phyloP scores from a whole-genome alignment of 2,888 invertebrate genomes.

The Hesperia comma region DNA sequence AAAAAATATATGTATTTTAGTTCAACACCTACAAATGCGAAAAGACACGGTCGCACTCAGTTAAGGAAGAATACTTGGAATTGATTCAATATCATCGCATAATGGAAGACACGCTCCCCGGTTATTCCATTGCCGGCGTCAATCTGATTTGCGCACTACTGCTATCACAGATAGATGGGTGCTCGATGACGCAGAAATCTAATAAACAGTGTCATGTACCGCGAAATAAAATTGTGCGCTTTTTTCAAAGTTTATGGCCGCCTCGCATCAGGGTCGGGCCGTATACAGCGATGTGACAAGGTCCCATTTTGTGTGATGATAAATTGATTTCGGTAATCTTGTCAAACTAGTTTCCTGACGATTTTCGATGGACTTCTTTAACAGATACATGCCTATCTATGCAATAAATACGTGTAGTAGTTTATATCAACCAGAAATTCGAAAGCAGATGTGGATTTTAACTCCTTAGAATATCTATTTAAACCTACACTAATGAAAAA shows the following conservation, averaged over 20 bases:
- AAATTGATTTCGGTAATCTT: slow-evolving; percentile 9
- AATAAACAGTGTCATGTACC: slow-evolving; percentile 54
- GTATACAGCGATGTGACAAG: not conserved
- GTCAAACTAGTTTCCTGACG: not conserved
- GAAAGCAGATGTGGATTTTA: no score
- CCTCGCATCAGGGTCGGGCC: not conserved
- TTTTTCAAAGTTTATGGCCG: slow-evolving; percentile 14
- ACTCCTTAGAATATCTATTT: no score
- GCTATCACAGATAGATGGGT: slow-evolving; percentile 55
- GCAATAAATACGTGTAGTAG: no score
- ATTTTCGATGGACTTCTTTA: not conserved
- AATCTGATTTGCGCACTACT: slow-evolving; percentile 57
- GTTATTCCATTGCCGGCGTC: slow-evolving; percentile 45
- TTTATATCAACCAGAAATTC: no score
- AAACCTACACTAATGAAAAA: no score
- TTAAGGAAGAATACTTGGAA: slow-evolving; percentile 1
- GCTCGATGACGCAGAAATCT: slow-evolving; percentile 55
- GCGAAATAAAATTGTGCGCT: slow-evolving; percentile 52
- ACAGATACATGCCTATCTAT: no score
- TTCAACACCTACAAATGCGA: no score
- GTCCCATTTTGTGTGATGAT: slow-evolving; percentile 5
- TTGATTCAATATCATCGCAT: slow-evolving; percentile 32
- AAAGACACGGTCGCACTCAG: not conserved
- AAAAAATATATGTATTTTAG: no score
- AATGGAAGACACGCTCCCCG: slow-evolving; percentile 27